These are phyloP conservation scores for Zophobas morio DNA, from an alignment of 1,140 invertebrate species.

Conservation along the genomic window DNA sequence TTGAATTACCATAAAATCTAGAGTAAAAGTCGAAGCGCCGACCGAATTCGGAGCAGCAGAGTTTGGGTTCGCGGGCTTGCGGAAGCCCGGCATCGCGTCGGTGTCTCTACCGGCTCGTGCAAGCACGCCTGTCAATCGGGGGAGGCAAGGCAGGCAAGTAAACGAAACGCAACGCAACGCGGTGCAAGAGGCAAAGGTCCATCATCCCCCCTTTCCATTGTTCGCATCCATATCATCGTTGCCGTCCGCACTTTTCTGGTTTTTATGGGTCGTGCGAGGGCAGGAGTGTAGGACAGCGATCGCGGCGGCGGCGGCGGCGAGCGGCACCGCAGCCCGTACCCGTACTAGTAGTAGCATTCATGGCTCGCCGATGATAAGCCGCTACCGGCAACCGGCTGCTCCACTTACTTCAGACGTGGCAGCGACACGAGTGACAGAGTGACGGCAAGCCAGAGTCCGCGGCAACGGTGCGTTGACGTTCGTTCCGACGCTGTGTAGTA, in stretches of 20 bases:
- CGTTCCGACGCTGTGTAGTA: slow-evolving; percentile 59
- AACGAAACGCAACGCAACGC: no score
- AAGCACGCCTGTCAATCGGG: not conserved
- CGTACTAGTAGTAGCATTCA: slow-evolving; percentile 15
- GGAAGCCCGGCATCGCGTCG: no score
- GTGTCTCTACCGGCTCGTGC: no score
- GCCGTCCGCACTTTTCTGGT: slow-evolving; percentile 60
- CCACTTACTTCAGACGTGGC: slow-evolving; percentile 61
- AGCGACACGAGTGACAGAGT: not conserved
- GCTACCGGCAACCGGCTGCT: slow-evolving; percentile 57
- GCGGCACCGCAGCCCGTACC: not conserved
- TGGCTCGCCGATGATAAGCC: slow-evolving; percentile 54
- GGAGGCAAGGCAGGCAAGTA: not conserved
- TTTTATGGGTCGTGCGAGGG: slow-evolving; percentile 55
- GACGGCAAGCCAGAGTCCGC: no score
- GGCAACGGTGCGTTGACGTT: slow-evolving; percentile 5
- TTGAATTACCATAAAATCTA: no score
- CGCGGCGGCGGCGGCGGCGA: slow-evolving; percentile 44
- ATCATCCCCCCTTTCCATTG: slow-evolving; percentile 56
- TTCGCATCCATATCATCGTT: slow-evolving; percentile 38
- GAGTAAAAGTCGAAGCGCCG: no score
- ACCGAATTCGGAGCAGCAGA: no score
- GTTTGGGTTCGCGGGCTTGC: no score
- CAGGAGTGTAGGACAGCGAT: no score
- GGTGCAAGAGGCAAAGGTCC: slow-evolving; percentile 11